phyloP scores from a whole-genome alignment of 2,113 vertebrate genomes.

The Stegastes partitus region DNA sequence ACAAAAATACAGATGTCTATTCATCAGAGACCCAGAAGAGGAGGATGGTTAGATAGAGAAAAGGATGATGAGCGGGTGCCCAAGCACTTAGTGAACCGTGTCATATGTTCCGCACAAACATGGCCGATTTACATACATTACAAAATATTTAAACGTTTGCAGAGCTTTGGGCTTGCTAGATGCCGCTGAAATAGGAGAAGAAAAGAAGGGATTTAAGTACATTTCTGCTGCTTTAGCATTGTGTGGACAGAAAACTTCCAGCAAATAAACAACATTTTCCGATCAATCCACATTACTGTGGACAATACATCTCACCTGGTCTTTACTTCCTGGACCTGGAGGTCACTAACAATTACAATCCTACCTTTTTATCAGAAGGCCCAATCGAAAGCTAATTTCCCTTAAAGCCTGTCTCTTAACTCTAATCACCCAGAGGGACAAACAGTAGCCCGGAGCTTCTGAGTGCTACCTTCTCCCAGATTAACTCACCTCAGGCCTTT shows the following conservation, averaged over 20 bases:
- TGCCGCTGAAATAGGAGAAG: background rate
- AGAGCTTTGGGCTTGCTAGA: background rate
- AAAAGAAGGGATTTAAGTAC: background rate
- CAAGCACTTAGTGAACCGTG: background rate
- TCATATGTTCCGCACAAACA: background rate
- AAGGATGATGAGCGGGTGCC: background rate
- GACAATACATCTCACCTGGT: constrained; percentile 61
- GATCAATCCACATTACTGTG: constrained; percentile 49
- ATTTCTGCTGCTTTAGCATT: background rate
- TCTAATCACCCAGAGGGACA: constrained; percentile 72
- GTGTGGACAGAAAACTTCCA: constrained; percentile 28
- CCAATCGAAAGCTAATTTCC: constrained; percentile 79
- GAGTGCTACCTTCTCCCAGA: constrained; percentile 52
- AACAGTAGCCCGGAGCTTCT: constrained; percentile 50
- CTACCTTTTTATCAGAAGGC: constrained; percentile 67
- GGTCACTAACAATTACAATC: constrained; percentile 78
- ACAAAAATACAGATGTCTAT: constrained; percentile 40
- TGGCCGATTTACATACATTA: background rate
- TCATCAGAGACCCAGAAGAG: constrained; percentile 1
- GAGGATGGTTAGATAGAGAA: background rate
- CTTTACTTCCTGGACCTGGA: constrained; percentile 58
- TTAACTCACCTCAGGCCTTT: constrained; percentile 56
- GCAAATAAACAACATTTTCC: constrained; percentile 47
- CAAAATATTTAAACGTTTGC: too few species aligned
- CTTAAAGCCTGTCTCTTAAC: constrained; percentile 75